Conservation (phyloP, 2,888 invertebrate species). For the Tetranychus truncatus region DNA sequence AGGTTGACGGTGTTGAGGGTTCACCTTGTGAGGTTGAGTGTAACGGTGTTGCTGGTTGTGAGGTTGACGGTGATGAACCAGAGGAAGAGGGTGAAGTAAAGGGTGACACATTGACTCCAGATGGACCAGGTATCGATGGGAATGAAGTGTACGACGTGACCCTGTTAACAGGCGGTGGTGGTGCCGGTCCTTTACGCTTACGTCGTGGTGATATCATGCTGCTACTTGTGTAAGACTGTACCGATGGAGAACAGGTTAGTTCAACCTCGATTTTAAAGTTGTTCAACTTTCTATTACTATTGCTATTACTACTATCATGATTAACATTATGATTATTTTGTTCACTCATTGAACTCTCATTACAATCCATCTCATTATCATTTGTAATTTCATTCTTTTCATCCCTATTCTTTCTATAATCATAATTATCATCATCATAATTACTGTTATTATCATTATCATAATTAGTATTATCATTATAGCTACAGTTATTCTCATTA, state of each 20-base stretch:
- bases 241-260: constrained; percentile 13
- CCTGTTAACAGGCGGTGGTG: constrained; percentile 14
- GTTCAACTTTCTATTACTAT: neutral
- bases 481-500: neutral
- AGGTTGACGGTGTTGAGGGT: neutral
- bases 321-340: too few relatives aligned
- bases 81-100: neutral
- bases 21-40: constrained; percentile 7
- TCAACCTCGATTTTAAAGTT: constrained; percentile 2
- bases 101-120: neutral
- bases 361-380: too few relatives aligned
- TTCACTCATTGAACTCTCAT: too few relatives aligned
- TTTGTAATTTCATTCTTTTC: too few relatives aligned
- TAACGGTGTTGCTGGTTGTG: constrained; percentile 10
- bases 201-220: constrained; percentile 18
- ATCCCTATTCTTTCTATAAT: too few relatives aligned
- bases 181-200: constrained; percentile 19
- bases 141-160: neutral
- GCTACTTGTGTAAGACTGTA: constrained; percentile 13
- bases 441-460: too few relatives aligned
- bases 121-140: neutral
- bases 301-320: too few relatives aligned
- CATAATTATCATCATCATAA: too few relatives aligned
- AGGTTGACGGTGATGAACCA: neutral
- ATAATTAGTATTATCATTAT: neutral